These are phyloP conservation scores for Beroe ovata DNA, from an alignment of 37 sponge, comb jelly and placozoan species.

Conservation along the genomic window DNA sequence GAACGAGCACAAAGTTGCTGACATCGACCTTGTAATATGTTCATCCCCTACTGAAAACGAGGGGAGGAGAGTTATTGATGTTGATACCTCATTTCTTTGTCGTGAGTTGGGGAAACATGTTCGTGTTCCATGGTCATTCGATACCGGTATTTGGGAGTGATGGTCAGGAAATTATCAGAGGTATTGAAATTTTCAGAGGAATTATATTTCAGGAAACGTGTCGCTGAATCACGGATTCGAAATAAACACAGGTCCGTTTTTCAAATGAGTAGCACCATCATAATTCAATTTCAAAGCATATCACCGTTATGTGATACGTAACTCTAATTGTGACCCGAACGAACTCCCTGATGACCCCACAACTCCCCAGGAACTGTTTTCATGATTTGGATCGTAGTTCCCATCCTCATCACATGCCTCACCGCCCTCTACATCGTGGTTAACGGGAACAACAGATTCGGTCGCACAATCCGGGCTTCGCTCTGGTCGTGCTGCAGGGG, in stretches of 20 bases:
- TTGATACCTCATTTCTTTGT: not conserved
- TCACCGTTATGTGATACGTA: not conserved
- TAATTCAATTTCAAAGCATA: not conserved
- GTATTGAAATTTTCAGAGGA: not conserved
- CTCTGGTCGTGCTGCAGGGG: not conserved
- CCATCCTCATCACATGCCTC: conserved; percentile 39
- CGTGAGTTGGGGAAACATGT: conserved; percentile 1
- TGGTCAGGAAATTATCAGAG: not conserved
- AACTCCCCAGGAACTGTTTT: conserved; percentile 39
- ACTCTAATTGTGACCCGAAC: not conserved
- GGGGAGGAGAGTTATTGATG: not conserved
- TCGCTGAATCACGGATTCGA: conserved; percentile 15
- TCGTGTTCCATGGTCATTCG: no score
- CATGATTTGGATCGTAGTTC: conserved; percentile 62
- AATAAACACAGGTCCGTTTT: conserved; percentile 49
- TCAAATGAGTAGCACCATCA: not conserved
- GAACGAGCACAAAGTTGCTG: not conserved
- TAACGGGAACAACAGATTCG: conserved; percentile 43
- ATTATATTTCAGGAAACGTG: not conserved
- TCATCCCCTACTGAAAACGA: not conserved
- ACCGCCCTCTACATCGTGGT: conserved; percentile 64
- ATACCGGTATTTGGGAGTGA: not conserved
- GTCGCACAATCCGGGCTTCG: not conserved
- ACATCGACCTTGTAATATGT: not conserved
- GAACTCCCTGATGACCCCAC: not conserved